Percentiles rank a stretch among this genome's conserved stretches.
phyloP scores from a whole-genome alignment of 2,113 vertebrate species.

The Chaenocephalus aceratus region DNA sequence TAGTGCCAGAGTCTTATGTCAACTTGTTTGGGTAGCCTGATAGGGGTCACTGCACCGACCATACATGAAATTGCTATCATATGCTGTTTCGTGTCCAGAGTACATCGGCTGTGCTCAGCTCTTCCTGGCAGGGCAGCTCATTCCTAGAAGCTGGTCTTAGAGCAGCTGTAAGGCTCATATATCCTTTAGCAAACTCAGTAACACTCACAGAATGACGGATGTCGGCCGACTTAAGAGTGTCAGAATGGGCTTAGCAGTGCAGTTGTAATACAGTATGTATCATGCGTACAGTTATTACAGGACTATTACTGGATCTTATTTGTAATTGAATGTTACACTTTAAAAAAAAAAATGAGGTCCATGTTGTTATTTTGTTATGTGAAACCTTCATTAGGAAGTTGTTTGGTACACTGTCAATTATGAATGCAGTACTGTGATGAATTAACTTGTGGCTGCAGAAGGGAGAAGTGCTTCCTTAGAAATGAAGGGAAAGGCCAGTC shows the following conservation, averaged over 20 bases:
- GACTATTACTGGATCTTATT: too few species aligned
- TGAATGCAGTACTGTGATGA: not conserved
- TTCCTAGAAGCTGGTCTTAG: slow-evolving; percentile 51
- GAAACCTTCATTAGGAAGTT: not conserved
- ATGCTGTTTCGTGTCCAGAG: slow-evolving; percentile 26
- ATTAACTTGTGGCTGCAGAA: not conserved
- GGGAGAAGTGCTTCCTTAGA: too few species aligned
- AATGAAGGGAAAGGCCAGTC: not conserved
- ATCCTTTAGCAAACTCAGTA: slow-evolving; percentile 34
- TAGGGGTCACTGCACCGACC: not conserved
- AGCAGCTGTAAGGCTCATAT: slow-evolving; percentile 50
- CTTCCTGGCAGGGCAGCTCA: slow-evolving; percentile 26
- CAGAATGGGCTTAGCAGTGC: not conserved
- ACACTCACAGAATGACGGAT: slow-evolving; percentile 23
- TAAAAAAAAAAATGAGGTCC: not conserved
- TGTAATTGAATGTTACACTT: not conserved
- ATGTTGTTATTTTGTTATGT: not conserved
- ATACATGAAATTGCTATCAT: slow-evolving; percentile 8
- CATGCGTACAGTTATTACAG: not conserved
- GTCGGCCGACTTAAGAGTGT: not conserved
- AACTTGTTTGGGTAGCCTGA: slow-evolving; percentile 18
- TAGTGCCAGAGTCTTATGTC: not conserved
- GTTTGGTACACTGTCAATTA: not conserved
- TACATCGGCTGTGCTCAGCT: not conserved
- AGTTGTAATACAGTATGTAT: not conserved